Base-by-base conservation (phyloP, 2,113 vertebrate species). In the Coturnix japonica region DNA sequence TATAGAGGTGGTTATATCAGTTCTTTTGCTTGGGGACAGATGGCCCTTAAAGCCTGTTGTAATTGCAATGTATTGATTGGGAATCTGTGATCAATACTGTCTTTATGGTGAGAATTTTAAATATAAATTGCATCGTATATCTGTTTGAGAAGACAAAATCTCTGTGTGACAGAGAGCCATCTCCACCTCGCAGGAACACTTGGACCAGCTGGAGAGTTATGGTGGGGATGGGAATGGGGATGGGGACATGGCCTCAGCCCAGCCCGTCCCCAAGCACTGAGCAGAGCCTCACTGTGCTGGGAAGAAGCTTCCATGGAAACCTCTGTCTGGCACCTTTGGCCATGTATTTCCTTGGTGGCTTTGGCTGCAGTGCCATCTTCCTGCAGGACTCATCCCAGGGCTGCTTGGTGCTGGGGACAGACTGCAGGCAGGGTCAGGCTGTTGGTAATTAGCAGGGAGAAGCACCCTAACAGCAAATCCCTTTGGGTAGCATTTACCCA, bases 41-140 rank as follows among this genome's bases (percentile, higher is more conserved):
- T 92, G 91, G 94, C 82, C 85, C 85, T 61, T 91, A 91, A 93
- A 96, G 85, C 89, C 89, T 33, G 61, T 77, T 91, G 96, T 94
- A 92, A 96, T 96, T 96, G 96, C 81, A 80, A 92, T 11, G 3
- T 91, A 96, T 96, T 69, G 95, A 96, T 93, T 91, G 60, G 82
- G 87, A 90, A 96, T 96, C 89, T 95, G 95, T 95, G 96, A 93
- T 96, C 95, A 89, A 96, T 96, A 87, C 69, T 65, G 93, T 93
- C 95, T 96, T 94, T 96, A 95, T 94, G 92, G 94, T 89, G 95
- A 78, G 93, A 91, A 93, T 96, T 96, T 94, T 93, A 93, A 96
- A 95, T 96, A 96, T 91, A 96, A 95, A 96, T 96, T 95, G 95
- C 92, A 46, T 95, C 91, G 37, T 96, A 94, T 95, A 96, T 96